Base-by-base conservation (phyloP, 2,888 invertebrate genomes). In the Plebejus argus region DNA sequence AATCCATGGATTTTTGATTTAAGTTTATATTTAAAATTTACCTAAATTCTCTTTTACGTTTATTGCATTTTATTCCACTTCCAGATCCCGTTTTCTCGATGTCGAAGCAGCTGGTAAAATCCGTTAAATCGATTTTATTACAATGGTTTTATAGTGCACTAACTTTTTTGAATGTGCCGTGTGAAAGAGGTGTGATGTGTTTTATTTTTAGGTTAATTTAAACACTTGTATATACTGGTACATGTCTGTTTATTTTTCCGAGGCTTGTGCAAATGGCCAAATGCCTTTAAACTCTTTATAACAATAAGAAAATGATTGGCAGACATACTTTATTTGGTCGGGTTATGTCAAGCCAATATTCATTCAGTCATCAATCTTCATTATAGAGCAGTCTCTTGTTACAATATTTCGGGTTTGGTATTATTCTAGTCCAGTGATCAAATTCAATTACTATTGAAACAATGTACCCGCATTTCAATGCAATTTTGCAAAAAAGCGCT, bases 111-210 rank as follows among this genome's bases (percentile, higher is more conserved):
- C 66, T 66, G 66, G 28, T 15, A 28, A 28, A 15, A 66, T 12
- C 28, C 12, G 66, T 66, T 28, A 66, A 66, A 66, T 66, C 66
- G 10, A 4, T 66, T 66, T 66, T 66, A 66, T 66, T 66, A 66
- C 66, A 66, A 66, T 66, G 66, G 28, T 66, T 66, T 61, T 66
- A 66, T 66, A 15, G 66, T 66, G 66, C 66, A 66, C 28, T 66
- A 28, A 66, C 66, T 66, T 66, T 58, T 66, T 66, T 66, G 8
- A 20, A 23, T 61, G 10, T 10, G 12, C 23, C 66, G 20, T 23
- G 61, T 23, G 23, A 61, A 58, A 18, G 20, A 61, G 61, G 28
- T 66, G 66, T 61, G 23, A 23, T 23, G 0, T 28, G 12, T 28
- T 66, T 66, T 66, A 28, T 66, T 66, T 61, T 66, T 58, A 20